Conservation (phyloP, 2,888 invertebrate species). For the Imbricaverruca yamaguchii region DNA sequence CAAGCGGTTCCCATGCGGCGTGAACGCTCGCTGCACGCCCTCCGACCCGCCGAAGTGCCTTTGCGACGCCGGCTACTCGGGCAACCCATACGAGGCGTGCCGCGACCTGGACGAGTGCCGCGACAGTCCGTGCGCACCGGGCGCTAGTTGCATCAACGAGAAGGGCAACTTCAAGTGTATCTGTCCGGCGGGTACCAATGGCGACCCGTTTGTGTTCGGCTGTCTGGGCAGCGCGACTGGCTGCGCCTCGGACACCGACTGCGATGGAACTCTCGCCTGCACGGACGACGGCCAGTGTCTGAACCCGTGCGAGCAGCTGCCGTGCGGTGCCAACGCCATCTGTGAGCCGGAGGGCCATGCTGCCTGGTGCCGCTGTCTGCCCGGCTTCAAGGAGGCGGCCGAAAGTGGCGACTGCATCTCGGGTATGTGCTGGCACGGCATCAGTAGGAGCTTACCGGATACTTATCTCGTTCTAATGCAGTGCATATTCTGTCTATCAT, state of each 20-base stretch:
- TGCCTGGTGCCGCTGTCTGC: slow-evolving; percentile 78
- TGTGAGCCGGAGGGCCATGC: slow-evolving; percentile 83
- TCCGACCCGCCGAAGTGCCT: slow-evolving; percentile 79
- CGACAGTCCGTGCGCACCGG: slow-evolving; percentile 73
- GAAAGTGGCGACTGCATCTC: slow-evolving; percentile 76
- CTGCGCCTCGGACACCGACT: slow-evolving; percentile 65
- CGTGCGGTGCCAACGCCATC: slow-evolving; percentile 74
- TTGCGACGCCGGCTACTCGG: slow-evolving; percentile 78
- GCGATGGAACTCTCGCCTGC: slow-evolving; percentile 71
- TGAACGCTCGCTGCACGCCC: slow-evolving; percentile 81
- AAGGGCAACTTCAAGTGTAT: slow-evolving; percentile 76
- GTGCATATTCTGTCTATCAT: too few relatives aligned
- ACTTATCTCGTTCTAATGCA: too few relatives aligned
- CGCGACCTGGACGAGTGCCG: slow-evolving; percentile 75
- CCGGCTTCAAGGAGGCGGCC: slow-evolving; percentile 68
- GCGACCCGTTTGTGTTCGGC: slow-evolving; percentile 35
- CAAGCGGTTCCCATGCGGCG: slow-evolving; percentile 79
- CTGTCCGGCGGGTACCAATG: slow-evolving; percentile 43
- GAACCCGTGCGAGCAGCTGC: slow-evolving; percentile 67
- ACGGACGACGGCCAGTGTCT: slow-evolving; percentile 65
- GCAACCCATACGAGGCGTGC: slow-evolving; percentile 75
- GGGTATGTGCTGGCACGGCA: slow-evolving; percentile 47
- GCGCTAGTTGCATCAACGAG: slow-evolving; percentile 79
- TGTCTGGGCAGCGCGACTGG: slow-evolving; percentile 40
- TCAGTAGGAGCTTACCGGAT: too few relatives aligned